Conservation (phyloP, 2,888 invertebrate genomes). For the Argynnis bischoffii region DNA sequence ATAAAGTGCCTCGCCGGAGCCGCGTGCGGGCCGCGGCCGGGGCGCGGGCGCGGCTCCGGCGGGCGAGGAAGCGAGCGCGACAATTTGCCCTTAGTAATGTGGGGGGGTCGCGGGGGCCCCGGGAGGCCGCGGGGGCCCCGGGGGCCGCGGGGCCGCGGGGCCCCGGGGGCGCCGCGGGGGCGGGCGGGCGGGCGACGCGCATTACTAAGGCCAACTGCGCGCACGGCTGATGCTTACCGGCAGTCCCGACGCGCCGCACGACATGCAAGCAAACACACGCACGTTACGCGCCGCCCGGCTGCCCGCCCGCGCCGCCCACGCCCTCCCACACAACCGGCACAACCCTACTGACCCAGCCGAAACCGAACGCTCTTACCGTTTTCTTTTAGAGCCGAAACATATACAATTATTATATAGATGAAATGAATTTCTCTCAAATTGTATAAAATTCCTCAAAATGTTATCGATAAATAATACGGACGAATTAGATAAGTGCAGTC, state of each 20-base stretch:
- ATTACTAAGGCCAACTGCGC: slow-evolving; percentile 78
- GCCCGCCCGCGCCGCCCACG: slow-evolving; percentile 17
- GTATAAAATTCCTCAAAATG: too few species aligned
- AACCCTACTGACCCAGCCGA: not conserved
- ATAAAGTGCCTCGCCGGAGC: slow-evolving; percentile 48
- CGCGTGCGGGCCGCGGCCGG: slow-evolving; percentile 39
- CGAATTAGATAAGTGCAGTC: too few species aligned
- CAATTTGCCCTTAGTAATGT: slow-evolving; percentile 81
- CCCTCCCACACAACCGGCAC: slow-evolving; percentile 21
- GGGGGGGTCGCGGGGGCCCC: slow-evolving; percentile 50
- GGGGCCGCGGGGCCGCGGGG: slow-evolving; percentile 22
- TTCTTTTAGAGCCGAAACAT: not conserved
- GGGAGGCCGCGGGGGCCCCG: slow-evolving; percentile 1
- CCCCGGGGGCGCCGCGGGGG: slow-evolving; percentile 43
- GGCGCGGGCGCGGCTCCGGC: slow-evolving; percentile 57
- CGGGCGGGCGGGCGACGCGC: slow-evolving; percentile 50
- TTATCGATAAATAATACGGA: too few species aligned
- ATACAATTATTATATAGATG: too few species aligned
- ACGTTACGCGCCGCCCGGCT: slow-evolving; percentile 42
- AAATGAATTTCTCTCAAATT: too few species aligned
- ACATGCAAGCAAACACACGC: slow-evolving; percentile 75
- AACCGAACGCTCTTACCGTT: not conserved
- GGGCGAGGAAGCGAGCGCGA: slow-evolving; percentile 61
- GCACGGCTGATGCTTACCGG: slow-evolving; percentile 67
- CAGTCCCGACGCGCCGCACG: slow-evolving; percentile 53